A percentile compares a stretch with the other conserved stretches of the same genome.
phyloP scores from a whole-genome alignment of 2,888 invertebrate genomes.

The Caenorhabditis zanzibari region DNA sequence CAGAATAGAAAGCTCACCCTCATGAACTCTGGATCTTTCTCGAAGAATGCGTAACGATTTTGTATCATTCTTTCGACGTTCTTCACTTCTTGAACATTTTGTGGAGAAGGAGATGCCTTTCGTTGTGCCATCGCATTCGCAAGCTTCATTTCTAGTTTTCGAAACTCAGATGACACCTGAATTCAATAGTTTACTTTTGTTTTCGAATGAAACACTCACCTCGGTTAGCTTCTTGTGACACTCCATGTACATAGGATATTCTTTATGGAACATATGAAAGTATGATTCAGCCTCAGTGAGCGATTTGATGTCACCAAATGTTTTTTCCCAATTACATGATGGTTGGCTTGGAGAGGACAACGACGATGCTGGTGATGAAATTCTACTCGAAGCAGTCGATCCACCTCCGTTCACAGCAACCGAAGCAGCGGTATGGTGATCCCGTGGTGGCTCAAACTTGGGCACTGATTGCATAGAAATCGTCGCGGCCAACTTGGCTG shows the following conservation, averaged over 20 bases:
- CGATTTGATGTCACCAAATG: conserved; percentile 63
- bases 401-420: conserved; percentile 59
- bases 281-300: conserved; percentile 68
- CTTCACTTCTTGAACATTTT: conserved; percentile 42
- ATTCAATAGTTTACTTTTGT: background rate
- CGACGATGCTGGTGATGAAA: conserved; percentile 70
- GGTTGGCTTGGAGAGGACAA: conserved; percentile 74
- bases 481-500: conserved; percentile 28
- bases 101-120: conserved; percentile 23
- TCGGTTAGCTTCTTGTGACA: conserved; percentile 68
- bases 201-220: conserved; percentile 33
- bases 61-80: conserved; percentile 49
- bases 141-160: conserved; percentile 59
- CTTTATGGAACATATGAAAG: conserved; percentile 71
- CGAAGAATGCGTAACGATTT: conserved; percentile 58
- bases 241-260: conserved; percentile 76
- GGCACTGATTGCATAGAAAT: conserved; percentile 45
- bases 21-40: conserved; percentile 70
- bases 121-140: conserved; percentile 21
- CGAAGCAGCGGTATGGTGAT: conserved; percentile 22
- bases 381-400: conserved; percentile 65
- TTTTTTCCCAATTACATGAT: conserved; percentile 76
- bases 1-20: conserved; percentile 59
- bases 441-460: conserved; percentile 48
- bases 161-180: conserved; percentile 67